Evolutionary conservation across 2,888 invertebrate genomes (phyloP).

Genomic region (Spilarctia lutea): DNA sequence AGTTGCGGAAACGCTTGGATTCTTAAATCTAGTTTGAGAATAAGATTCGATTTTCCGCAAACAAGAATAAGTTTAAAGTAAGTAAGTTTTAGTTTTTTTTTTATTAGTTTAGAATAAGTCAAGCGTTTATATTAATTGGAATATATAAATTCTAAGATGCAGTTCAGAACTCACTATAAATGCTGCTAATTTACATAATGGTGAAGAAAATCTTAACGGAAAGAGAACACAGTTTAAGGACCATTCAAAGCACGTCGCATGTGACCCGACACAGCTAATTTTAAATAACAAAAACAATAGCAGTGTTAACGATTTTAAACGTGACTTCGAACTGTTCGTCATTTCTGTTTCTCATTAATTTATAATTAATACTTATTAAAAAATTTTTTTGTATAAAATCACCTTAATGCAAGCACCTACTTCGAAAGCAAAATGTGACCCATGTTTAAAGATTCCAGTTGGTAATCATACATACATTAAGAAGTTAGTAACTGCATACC

Average conservation of each 20-base stretch:
- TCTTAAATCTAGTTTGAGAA: not conserved
- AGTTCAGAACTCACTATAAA: not conserved
- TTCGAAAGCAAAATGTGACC: not conserved
- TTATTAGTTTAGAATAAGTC: not conserved
- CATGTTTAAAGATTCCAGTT: not conserved
- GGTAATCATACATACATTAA: not conserved
- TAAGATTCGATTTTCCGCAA: not conserved
- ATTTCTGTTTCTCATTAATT: not conserved
- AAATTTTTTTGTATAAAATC: too few relatives aligned
- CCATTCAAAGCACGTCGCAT: not conserved
- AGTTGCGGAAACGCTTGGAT: not conserved
- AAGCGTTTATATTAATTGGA: not conserved
- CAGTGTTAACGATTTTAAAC: not conserved
- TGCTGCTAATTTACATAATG: not conserved
- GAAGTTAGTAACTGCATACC: not conserved
- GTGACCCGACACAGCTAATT: not conserved
- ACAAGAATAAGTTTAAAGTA: too few relatives aligned
- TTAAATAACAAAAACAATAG: not conserved
- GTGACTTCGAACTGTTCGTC: not conserved
- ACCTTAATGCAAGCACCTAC: too few relatives aligned
- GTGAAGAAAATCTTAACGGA: not conserved
- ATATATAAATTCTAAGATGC: not conserved
- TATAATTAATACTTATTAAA: too few relatives aligned
- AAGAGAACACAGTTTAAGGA: not conserved
- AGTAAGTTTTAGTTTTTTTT: too few relatives aligned